Evolutionary conservation across 2,888 invertebrate genomes (phyloP).

Genomic region (Dioctria rufipes): DNA sequence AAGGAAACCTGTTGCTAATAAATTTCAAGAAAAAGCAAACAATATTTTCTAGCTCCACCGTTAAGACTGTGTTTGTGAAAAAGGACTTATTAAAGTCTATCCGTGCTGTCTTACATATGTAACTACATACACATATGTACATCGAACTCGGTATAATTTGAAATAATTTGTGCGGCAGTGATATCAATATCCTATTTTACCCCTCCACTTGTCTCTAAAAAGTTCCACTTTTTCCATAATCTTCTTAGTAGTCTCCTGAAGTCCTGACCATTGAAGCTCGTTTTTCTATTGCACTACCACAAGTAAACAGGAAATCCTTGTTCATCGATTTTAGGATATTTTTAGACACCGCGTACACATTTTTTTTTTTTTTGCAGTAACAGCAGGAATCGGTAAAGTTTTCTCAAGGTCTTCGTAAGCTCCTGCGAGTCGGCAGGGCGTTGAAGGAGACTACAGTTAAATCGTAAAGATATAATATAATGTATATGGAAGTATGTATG

Average conservation of each 20-base stretch:
- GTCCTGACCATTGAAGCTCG: background rate
- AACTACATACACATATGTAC: too few relatives aligned
- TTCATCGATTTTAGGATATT: conserved; percentile 51
- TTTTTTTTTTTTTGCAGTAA: conserved; percentile 44
- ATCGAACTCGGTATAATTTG: background rate
- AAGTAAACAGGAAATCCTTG: conserved; percentile 49
- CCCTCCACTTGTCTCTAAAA: background rate
- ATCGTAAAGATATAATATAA: background rate
- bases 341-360: conserved; percentile 53
- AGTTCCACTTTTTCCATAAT: background rate
- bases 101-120: too few relatives aligned
- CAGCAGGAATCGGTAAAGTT: conserved; percentile 54
- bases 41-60: too few relatives aligned
- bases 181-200: conserved; percentile 18
- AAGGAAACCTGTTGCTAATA: too few relatives aligned
- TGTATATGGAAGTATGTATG: background rate
- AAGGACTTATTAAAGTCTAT: too few relatives aligned
- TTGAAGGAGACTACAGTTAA: background rate
- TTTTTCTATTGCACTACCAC: conserved; percentile 19
- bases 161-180: conserved; percentile 17
- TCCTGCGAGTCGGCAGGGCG: conserved; percentile 35
- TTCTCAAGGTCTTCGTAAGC: conserved; percentile 56
- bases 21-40: too few relatives aligned
- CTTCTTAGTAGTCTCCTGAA: background rate
- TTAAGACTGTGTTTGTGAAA: too few relatives aligned